These are phyloP conservation scores for Gymnocypris eckloni DNA, from an alignment of 2,797 vertebrate species.

Conservation along the genomic window DNA sequence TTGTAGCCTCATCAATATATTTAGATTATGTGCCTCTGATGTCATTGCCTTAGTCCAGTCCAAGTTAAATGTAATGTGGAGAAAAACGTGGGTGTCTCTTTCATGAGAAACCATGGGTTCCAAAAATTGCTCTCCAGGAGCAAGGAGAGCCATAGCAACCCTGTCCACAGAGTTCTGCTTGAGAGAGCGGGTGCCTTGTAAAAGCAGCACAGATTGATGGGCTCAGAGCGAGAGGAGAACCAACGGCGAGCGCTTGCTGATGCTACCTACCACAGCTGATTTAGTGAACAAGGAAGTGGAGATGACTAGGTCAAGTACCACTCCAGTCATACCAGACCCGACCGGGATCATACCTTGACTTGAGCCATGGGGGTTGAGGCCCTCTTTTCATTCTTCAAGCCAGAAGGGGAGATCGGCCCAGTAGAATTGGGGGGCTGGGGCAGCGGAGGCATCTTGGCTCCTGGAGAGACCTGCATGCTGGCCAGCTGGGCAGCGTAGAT, in stretches of 20 bases:
- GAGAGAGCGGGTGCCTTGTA: slow-evolving; percentile 73
- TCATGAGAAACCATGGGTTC: slow-evolving; percentile 70
- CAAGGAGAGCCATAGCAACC: slow-evolving; percentile 76
- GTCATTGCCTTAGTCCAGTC: slow-evolving; percentile 65
- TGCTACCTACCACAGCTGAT: slow-evolving; percentile 54
- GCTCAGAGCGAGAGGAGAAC: slow-evolving; percentile 63
- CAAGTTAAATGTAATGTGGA: slow-evolving; percentile 44
- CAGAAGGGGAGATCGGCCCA: slow-evolving; percentile 93
- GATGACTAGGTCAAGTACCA: slow-evolving; percentile 70
- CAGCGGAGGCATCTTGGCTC: slow-evolving; percentile 97
- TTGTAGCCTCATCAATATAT: slow-evolving; percentile 59
- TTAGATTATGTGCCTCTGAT: slow-evolving; percentile 55
- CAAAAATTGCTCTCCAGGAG: slow-evolving; percentile 74
- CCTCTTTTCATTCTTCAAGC: slow-evolving; percentile 98
- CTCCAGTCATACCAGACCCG: slow-evolving; percentile 55
- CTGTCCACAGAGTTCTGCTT: slow-evolving; percentile 77
- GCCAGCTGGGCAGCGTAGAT: slow-evolving; percentile 98
- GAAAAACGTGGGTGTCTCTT: slow-evolving; percentile 59
- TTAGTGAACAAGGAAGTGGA: slow-evolving; percentile 62
- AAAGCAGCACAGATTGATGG: slow-evolving; percentile 77
- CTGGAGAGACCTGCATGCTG: slow-evolving; percentile 99
- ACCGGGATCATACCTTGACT: slow-evolving; percentile 87
- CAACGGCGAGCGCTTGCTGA: slow-evolving; percentile 55
- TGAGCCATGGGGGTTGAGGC: slow-evolving; percentile 96
- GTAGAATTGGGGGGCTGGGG: slow-evolving; percentile 91